Evolutionary conservation across 2,888 invertebrate genomes (phyloP).

Genomic region (Stenurella melanura): DNA sequence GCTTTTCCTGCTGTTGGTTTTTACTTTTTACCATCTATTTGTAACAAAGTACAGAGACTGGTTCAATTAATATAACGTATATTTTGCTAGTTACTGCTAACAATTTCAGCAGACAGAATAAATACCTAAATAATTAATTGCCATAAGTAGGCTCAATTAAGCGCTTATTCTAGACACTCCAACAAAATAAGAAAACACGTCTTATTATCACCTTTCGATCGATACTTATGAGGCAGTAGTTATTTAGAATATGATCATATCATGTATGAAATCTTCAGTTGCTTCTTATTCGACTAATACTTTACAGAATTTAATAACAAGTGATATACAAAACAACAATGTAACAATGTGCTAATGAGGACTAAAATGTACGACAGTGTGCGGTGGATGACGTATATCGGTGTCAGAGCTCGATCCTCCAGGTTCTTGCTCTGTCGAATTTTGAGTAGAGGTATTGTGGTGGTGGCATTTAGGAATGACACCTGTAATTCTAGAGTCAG

Average conservation of each 20-base stretch:
- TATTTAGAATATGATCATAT: slow-evolving; percentile 12
- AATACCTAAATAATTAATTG: background rate
- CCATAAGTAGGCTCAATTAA: background rate
- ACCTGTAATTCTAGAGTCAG: slow-evolving; percentile 69
- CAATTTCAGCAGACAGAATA: background rate
- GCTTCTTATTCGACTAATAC: slow-evolving; percentile 12
- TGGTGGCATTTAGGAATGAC: slow-evolving; percentile 62
- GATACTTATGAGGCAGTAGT: slow-evolving; percentile 15
- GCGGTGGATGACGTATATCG: slow-evolving; percentile 64
- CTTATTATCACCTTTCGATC: slow-evolving; percentile 7
- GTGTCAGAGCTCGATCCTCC: slow-evolving; percentile 66
- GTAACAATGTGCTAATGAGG: slow-evolving; percentile 38
- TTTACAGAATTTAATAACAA: slow-evolving; percentile 21
- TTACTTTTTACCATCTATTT: background rate
- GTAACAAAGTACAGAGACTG: background rate
- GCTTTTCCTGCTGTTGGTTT: too few species aligned
- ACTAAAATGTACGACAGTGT: slow-evolving; percentile 61
- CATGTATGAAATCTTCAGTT: slow-evolving; percentile 1
- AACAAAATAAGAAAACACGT: background rate
- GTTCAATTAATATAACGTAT: background rate
- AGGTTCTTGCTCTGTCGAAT: slow-evolving; percentile 66
- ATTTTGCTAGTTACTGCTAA: background rate
- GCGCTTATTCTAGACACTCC: background rate
- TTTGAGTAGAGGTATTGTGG: slow-evolving; percentile 60
- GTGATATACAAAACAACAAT: slow-evolving; percentile 25